phyloP scores from a whole-genome alignment of 1,140 invertebrate species.

The Neomicropteryx cornuta region DNA sequence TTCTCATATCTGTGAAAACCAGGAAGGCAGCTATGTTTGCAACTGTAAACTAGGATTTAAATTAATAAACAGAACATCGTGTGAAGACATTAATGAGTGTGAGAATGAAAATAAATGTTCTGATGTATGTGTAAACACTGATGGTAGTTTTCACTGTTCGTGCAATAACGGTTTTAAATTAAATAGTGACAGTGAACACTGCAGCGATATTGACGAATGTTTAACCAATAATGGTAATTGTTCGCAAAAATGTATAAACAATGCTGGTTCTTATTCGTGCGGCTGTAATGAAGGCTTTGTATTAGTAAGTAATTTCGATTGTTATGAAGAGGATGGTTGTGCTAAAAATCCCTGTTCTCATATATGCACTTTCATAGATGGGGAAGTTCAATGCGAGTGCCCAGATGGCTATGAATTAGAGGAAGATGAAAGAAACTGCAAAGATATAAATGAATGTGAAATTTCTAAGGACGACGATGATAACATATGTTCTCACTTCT shows the following conservation, averaged over 20 bases:
- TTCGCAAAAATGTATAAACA: conserved; percentile 47
- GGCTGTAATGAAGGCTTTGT: conserved; percentile 49
- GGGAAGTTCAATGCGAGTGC: conserved; percentile 39
- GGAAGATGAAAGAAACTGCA: conserved; percentile 34
- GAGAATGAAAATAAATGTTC: conserved; percentile 33
- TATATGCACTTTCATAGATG: conserved; percentile 21
- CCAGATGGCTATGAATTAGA: conserved; percentile 41
- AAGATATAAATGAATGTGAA: conserved; percentile 37
- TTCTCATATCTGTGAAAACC: conserved; percentile 33
- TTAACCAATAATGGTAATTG: conserved; percentile 46
- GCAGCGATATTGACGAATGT: conserved; percentile 62
- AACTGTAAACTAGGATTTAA: conserved; percentile 37
- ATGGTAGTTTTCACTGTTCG: conserved; percentile 34
- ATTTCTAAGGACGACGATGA: conserved; percentile 2
- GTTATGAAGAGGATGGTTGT: conserved; percentile 66
- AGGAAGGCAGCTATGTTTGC: conserved; percentile 40
- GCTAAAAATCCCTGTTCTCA: conserved; percentile 18
- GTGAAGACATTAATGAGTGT: too few species aligned
- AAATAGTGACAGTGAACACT: conserved; percentile 55
- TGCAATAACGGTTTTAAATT: conserved; percentile 56
- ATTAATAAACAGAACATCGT: too few species aligned
- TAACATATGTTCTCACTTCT: conserved; percentile 48
- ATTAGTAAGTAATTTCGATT: conserved; percentile 52
- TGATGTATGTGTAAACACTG: conserved; percentile 44
- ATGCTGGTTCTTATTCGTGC: conserved; percentile 50